Evolutionary conservation across 2,888 invertebrate genomes (phyloP).

Genomic region (Erebia palarica): DNA sequence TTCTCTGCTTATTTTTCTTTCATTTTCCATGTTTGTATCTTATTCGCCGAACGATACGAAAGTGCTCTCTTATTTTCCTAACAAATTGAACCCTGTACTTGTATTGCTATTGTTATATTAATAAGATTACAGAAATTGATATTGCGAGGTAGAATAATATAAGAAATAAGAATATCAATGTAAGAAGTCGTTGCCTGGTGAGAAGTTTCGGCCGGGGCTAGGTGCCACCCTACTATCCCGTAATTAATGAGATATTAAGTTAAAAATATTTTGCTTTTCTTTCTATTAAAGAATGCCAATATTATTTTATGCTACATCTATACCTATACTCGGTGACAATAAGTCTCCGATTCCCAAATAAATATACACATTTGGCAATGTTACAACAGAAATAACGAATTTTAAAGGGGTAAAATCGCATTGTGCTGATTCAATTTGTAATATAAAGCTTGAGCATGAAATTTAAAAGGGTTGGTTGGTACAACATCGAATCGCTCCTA

Average conservation of each 20-base stretch:
- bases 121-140: conserved; percentile 3
- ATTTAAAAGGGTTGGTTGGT: conserved; percentile 71
- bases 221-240: too few species aligned
- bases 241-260: too few species aligned
- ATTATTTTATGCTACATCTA: neutral
- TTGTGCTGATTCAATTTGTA: conserved; percentile 77
- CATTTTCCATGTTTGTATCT: conserved; percentile 68
- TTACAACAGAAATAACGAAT: conserved; percentile 48
- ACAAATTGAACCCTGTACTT: conserved; percentile 53
- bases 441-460: conserved; percentile 71
- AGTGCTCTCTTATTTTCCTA: conserved; percentile 62
- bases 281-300: neutral
- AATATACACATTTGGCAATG: conserved; percentile 36
- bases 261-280: too few species aligned
- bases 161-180: neutral
- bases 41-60: conserved; percentile 44
- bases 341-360: conserved; percentile 36
- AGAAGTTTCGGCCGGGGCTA: too few species aligned
- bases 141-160: too few species aligned
- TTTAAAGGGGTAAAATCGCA: conserved; percentile 52
- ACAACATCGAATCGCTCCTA: conserved; percentile 57
- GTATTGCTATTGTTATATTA: conserved; percentile 22
- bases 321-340: conserved; percentile 32
- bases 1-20: conserved; percentile 61
- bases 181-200: too few species aligned